phyloP scores from a whole-genome alignment of 2,888 invertebrate species.

The Drosophila glabriapex region DNA sequence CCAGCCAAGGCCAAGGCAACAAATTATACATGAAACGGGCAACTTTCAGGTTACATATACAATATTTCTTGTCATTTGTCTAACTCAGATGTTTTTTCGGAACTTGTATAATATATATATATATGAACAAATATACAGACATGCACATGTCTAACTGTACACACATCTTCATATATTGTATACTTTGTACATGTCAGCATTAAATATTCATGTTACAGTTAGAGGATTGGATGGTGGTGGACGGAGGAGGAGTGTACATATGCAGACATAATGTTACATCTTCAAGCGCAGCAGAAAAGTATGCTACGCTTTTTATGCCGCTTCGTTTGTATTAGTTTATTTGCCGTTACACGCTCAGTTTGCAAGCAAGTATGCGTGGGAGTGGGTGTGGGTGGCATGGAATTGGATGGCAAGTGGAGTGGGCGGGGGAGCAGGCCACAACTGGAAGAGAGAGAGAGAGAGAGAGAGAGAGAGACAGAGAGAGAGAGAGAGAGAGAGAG shows the following conservation, averaged over 20 bases:
- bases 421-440: background rate
- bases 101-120: conserved; percentile 36
- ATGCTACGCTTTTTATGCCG: conserved; percentile 66
- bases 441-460: background rate
- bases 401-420: background rate
- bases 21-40: conserved; percentile 35
- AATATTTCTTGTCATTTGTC: conserved; percentile 72
- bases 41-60: conserved; percentile 63
- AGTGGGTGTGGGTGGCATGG: background rate
- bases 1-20: conserved; percentile 14
- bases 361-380: conserved; percentile 18
- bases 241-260: conserved; percentile 6
- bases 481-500: conserved; percentile 20
- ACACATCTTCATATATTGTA: conserved; percentile 47
- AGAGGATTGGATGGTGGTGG: background rate
- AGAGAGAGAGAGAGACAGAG: background rate
- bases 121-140: conserved; percentile 11
- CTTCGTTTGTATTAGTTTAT: conserved; percentile 71
- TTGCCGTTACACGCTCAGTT: conserved; percentile 79
- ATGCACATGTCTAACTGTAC: conserved; percentile 34
- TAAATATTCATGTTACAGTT: conserved; percentile 76
- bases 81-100: conserved; percentile 47
- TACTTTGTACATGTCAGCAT: conserved; percentile 79
- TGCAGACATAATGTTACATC: conserved; percentile 60
- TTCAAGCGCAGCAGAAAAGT: conserved; percentile 66